Base-by-base conservation (phyloP, 2,797 vertebrate genomes). In the Ctenopoma multispine region DNA sequence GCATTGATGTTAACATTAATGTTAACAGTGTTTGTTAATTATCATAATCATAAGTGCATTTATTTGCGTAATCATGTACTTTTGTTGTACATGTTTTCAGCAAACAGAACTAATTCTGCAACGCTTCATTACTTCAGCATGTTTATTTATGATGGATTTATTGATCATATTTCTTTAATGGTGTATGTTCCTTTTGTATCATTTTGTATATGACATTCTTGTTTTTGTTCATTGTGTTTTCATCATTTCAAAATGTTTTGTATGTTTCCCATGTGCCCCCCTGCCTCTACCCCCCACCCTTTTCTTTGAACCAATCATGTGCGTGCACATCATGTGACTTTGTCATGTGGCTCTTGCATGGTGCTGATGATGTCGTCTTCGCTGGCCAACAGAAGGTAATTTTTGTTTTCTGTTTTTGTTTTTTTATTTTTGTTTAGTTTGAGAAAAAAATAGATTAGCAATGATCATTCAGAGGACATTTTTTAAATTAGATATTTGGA, bases 281-380 rank as follows among this genome's bases (percentile, higher is more conserved):
- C 90, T 88, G 92, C 93, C 92, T 92, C 48, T 31, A 29, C 56
- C 29, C 21, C 17, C 53, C 43, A 90, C 89, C 92, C 93, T 91
- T 92, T 95, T 95, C 95, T 95, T 95, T 97, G 96, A 95, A 97
- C 96, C 97, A 94, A 96, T 98, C 96, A 97, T 97, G 96, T 98
- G 95, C 95, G 95, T 98, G 96, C 95, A 88, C 97, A 96, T 97
- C 97, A 98, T 99, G 96, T 98, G 98, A 96, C 96, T 96, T 95
- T 98, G 97, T 98, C 98, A 98, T 98, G 95, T 98, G 97, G 95
- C 96, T 94, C 93, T 98, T 99, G 97, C 97, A 99, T 99, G 98
- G 96, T 96, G 96, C 97, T 97, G 97, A 91, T 93, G 98, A 97
- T 98, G 97, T 97, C 97, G 94, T 96, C 98, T 95, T 92, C 97